Base-by-base conservation (phyloP, 2,888 invertebrate genomes). In the Andricus curvator region DNA sequence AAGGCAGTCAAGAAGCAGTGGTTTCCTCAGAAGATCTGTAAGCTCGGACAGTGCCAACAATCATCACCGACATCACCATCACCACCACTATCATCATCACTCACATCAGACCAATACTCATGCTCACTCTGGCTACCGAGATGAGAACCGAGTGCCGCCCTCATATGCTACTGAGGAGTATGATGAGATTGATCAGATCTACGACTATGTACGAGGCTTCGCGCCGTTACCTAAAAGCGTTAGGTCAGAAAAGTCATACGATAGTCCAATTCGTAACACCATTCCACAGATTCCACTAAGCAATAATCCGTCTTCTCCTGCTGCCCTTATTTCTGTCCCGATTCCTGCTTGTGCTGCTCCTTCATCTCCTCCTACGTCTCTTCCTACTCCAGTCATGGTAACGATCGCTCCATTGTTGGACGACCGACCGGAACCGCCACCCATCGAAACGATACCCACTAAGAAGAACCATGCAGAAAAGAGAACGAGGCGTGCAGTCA, bases 161-260 rank as follows among this genome's bases (percentile, higher is more conserved):
- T 91, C 93, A 25, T 93, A 93, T 83, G 29, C 51, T 74, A 94
- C 96, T 48, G 97, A 97, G 91, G 98, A 98, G 89, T 98, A 98
- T 93, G 98, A 98, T 88, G 98, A 99, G 93, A 98, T 99, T 87
- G 98, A 99, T 94, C 98, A 98, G 93, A 98, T 99, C 85, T 99
- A 99, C 92, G 98, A 98, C 91, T 99, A 98, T 92, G 98, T 99
- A 0, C 94, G 98, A 84, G 98, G 98, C 1, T 96, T 98, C 87
- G 98, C 98, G 77, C 98, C 98, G 2, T 94, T 98, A 44, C 98
- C 98, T 8, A 97, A 97, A 92, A 96, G 95, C 89, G 95, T 96
- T 37, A 94, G 95, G 88, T 95, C 95, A 1, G 60, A 60, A n/a
- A 60, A 60, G 64, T 95, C 95, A 0, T 96, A 95, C 88, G 92